phyloP scores from a whole-genome alignment of 2,888 invertebrate species.

The Eumacrocentrus americanus region DNA sequence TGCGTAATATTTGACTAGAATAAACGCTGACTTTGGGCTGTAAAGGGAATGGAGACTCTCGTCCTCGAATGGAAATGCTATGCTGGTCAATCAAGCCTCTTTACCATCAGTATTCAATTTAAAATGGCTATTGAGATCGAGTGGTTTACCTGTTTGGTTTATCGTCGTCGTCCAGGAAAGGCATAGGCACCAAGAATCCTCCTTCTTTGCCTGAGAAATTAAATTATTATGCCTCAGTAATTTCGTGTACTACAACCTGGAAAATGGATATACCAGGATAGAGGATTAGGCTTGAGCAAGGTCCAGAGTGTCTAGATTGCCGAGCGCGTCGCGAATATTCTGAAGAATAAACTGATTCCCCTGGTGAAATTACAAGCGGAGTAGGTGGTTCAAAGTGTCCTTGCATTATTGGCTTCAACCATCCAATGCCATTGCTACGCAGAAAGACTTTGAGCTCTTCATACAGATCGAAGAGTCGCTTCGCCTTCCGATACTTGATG shows the following conservation, averaged over 20 bases:
- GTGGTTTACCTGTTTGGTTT: constrained; percentile 60
- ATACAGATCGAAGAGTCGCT: constrained; percentile 66
- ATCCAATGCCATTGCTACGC: constrained; percentile 67
- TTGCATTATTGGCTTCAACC: constrained; percentile 60
- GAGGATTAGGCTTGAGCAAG: constrained; percentile 24
- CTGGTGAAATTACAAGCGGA: constrained; percentile 44
- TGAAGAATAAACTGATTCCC: constrained; percentile 33
- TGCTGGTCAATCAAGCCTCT: constrained; percentile 46
- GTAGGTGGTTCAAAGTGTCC: constrained; percentile 28
- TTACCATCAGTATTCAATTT: constrained; percentile 10
- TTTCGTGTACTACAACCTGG: background rate
- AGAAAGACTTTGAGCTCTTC: constrained; percentile 67
- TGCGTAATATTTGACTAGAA: constrained; percentile 66
- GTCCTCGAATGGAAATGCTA: constrained; percentile 69
- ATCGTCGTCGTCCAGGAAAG: constrained; percentile 66
- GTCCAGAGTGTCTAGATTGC: background rate
- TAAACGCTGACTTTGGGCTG: constrained; percentile 60
- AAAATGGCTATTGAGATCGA: no score
- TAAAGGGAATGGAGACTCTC: constrained; percentile 63
- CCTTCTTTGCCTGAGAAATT: constrained; percentile 8
- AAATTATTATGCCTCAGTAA: background rate
- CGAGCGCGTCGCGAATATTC: background rate
- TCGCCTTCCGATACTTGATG: constrained; percentile 64
- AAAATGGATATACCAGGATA: constrained; percentile 22
- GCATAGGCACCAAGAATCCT: constrained; percentile 62